Evolutionary conservation across 2,888 invertebrate species (phyloP).

Genomic region (Apotomis betuletana): DNA sequence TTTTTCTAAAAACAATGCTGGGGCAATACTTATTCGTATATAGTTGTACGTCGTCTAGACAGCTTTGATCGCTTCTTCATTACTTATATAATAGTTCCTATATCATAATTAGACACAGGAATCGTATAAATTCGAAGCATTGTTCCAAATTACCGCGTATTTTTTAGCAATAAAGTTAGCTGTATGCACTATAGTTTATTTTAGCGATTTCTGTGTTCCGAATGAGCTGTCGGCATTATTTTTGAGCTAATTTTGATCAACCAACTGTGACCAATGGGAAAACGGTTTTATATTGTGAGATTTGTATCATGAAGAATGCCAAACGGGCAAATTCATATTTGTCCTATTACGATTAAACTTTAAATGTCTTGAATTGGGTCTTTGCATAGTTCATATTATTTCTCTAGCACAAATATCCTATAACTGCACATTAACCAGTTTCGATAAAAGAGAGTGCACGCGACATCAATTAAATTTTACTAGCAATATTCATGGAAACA

Average conservation of each 20-base stretch:
- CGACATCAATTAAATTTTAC: no score
- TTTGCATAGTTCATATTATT: no score
- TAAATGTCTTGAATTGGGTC: no score
- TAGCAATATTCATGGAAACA: not conserved
- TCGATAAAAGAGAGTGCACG: no score
- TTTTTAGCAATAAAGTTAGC: slow-evolving; percentile 25
- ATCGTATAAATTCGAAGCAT: slow-evolving; percentile 32
- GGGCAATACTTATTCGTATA: slow-evolving; percentile 33
- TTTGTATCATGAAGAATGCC: not conserved
- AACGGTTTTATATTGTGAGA: no score
- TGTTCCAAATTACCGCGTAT: slow-evolving; percentile 22
- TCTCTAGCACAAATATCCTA: no score
- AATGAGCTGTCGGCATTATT: slow-evolving; percentile 6
- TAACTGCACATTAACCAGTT: no score
- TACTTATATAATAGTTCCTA: slow-evolving; percentile 66
- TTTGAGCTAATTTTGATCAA: not conserved
- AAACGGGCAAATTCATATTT: not conserved
- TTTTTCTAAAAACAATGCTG: slow-evolving; percentile 23
- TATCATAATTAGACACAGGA: slow-evolving; percentile 43
- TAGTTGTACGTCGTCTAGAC: slow-evolving; percentile 50
- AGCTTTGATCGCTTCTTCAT: slow-evolving; percentile 69
- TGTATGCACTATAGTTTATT: slow-evolving; percentile 29
- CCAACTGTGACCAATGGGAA: no score
- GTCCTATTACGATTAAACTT: no score
- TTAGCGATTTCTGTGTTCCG: slow-evolving; percentile 36